A percentile compares a stretch with the other conserved stretches of the same genome.
Conservation (phyloP, 2,888 invertebrate genomes). For the Sinotaia quadrata region DNA sequence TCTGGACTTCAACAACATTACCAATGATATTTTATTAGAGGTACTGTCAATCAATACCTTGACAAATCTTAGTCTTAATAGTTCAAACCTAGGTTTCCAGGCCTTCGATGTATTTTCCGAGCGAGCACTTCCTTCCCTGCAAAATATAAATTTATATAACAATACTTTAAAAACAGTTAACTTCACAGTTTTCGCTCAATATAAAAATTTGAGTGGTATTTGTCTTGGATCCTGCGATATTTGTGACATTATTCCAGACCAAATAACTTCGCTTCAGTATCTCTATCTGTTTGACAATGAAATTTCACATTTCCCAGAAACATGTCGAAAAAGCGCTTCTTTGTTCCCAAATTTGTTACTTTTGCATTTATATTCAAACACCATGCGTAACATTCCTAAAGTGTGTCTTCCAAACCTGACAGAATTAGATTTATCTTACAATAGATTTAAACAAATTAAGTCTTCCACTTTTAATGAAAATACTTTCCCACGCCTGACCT, state of each 20-base stretch:
- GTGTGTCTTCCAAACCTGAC: too few relatives aligned
- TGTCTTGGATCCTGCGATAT: constrained; percentile 12
- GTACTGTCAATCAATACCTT: constrained; percentile 1
- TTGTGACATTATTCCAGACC: background rate
- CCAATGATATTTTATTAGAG: background rate
- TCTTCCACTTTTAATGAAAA: too few relatives aligned
- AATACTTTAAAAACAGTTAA: constrained; percentile 15
- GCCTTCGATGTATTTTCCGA: constrained; percentile 6
- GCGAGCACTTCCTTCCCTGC: background rate
- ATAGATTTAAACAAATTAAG: too few relatives aligned
- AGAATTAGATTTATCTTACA: too few relatives aligned
- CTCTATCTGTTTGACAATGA: constrained; percentile 20
- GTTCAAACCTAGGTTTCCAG: background rate
- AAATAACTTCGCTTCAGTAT: background rate
- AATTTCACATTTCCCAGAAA: constrained; percentile 16
- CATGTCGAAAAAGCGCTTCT: too few relatives aligned
- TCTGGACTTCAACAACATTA: background rate
- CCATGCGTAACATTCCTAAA: too few relatives aligned
- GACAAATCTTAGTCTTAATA: constrained; percentile 13
- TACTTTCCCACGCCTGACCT: too few relatives aligned
- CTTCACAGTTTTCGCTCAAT: constrained; percentile 2
- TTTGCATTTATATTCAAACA: too few relatives aligned
- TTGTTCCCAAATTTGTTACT: too few relatives aligned
- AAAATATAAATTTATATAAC: constrained; percentile 14
- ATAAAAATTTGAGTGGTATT: constrained; percentile 17